These are phyloP conservation scores for Alouatta palliata DNA, from an alignment of 2,113 vertebrate species.

Conservation along the genomic window DNA sequence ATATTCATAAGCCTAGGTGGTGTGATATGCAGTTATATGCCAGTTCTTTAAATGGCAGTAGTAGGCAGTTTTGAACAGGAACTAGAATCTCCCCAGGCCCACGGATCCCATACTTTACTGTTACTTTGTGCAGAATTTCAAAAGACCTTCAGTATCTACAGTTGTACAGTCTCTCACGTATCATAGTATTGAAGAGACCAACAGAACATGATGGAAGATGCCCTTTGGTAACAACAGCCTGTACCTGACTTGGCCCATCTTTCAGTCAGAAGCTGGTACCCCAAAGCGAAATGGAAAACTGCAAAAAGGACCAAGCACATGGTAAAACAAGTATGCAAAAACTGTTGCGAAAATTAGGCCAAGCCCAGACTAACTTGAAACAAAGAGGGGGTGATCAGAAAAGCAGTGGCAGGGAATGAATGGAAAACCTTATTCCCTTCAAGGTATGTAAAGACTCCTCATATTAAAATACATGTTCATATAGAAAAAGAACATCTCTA, in stretches of 20 bases:
- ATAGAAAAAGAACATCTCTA: neutral
- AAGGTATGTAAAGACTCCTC: neutral
- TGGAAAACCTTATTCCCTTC: neutral
- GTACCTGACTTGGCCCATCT: neutral
- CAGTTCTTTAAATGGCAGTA: neutral
- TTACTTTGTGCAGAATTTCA: neutral
- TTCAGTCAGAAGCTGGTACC: neutral
- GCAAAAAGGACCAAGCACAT: neutral
- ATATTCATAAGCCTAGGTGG: neutral
- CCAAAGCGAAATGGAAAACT: neutral
- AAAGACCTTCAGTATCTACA: neutral
- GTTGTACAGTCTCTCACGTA: neutral
- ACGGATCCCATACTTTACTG: neutral
- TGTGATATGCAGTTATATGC: neutral
- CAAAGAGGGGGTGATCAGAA: neutral
- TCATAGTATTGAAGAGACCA: neutral
- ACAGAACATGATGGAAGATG: too few relatives aligned
- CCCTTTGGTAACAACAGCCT: neutral
- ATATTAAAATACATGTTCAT: neutral
- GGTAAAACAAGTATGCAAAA: neutral
- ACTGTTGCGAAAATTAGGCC: neutral
- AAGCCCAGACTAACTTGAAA: neutral
- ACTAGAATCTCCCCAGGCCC: neutral
- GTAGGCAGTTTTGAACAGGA: neutral
- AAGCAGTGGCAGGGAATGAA: neutral